Conservation (phyloP, 2,797 vertebrate species). For the Notoglanidium macrostoma region DNA sequence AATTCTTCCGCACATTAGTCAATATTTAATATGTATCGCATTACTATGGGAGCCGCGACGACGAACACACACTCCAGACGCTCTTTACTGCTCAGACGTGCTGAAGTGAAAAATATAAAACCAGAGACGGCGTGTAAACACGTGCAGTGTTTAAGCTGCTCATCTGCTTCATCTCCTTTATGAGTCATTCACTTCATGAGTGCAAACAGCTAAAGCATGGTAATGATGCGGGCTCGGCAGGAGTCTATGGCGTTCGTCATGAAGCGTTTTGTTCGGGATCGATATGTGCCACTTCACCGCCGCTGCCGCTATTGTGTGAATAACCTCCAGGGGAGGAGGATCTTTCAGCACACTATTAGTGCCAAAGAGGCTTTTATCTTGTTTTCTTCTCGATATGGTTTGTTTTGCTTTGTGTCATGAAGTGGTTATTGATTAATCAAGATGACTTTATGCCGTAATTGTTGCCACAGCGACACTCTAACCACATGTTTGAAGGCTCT, state of each 20-base stretch:
- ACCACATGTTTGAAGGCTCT: constrained; percentile 53
- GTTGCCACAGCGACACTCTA: constrained; percentile 53
- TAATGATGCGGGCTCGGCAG: constrained; percentile 62
- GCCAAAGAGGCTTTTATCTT: constrained; percentile 62
- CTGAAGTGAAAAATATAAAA: constrained; percentile 12
- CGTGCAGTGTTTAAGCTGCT: constrained; percentile 39
- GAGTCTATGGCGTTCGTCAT: constrained; percentile 68
- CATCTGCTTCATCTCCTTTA: constrained; percentile 34
- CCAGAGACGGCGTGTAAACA: constrained; percentile 31
- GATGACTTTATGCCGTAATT: constrained; percentile 56
- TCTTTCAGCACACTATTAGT: constrained; percentile 61
- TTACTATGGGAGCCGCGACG: not conserved
- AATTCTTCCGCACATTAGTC: not conserved
- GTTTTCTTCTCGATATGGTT: constrained; percentile 55
- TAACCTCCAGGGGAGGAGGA: constrained; percentile 53
- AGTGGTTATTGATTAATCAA: constrained; percentile 65
- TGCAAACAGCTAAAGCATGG: constrained; percentile 58
- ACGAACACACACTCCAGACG: not conserved
- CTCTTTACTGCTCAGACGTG: constrained; percentile 16
- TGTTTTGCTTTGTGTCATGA: constrained; percentile 62
- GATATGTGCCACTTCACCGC: constrained; percentile 65
- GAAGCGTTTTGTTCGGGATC: constrained; percentile 64
- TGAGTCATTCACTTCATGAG: constrained; percentile 33
- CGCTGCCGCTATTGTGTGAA: constrained; percentile 61
- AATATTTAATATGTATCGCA: not conserved